phyloP scores from a whole-genome alignment of 1,140 invertebrate species.

The Oncopodura yosiiana region DNA sequence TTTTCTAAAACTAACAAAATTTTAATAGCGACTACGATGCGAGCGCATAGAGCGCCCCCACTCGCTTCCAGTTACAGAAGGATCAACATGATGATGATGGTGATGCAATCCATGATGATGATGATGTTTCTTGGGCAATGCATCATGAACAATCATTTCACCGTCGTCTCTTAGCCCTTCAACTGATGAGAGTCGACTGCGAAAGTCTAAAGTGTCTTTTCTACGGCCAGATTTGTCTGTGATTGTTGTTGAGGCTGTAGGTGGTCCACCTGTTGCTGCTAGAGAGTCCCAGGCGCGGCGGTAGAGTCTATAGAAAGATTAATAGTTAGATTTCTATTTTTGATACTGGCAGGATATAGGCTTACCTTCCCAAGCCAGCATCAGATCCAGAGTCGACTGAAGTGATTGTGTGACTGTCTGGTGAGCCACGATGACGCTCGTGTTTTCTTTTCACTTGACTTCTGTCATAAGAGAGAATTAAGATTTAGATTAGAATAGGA shows the following conservation, averaged over 20 bases:
- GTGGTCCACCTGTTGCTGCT: constrained; percentile 32
- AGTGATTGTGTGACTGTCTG: constrained; percentile 77
- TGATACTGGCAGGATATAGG: no score
- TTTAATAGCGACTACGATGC: constrained; percentile 34
- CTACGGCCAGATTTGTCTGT: constrained; percentile 35
- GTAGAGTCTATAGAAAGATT: no score
- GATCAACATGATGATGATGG: constrained; percentile 36
- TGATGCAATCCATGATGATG: constrained; percentile 71
- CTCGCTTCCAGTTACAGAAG: constrained; percentile 19
- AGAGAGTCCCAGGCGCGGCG: constrained; percentile 33
- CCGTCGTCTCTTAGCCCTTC: constrained; percentile 56
- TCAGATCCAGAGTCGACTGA: constrained; percentile 60
- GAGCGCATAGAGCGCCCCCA: constrained; percentile 37
- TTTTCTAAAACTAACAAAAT: no score
- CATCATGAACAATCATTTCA: constrained; percentile 66
- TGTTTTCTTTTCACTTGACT: constrained; percentile 64
- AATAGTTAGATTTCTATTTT: no score
- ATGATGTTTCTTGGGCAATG: constrained; percentile 52
- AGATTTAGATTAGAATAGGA: neutral
- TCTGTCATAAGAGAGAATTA: constrained; percentile 40
- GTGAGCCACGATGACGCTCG: constrained; percentile 71
- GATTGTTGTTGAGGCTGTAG: constrained; percentile 26
- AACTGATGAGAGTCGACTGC: constrained; percentile 48
- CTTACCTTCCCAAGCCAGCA: constrained; percentile 31
- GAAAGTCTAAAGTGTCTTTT: constrained; percentile 36